Evolutionary conservation across 2,888 invertebrate species (phyloP).

Genomic region (Drosophila vallismaia): DNA sequence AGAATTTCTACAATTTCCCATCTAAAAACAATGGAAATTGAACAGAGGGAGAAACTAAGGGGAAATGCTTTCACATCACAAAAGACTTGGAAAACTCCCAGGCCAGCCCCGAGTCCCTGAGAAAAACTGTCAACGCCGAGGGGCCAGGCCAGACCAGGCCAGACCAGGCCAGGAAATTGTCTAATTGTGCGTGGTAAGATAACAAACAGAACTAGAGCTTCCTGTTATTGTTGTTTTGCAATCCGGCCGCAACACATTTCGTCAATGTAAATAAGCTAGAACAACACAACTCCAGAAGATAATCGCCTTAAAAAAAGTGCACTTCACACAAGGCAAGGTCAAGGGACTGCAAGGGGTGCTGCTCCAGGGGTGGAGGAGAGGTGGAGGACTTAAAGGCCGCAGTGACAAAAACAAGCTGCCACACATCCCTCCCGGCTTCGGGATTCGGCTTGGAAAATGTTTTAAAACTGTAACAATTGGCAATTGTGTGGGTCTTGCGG

Average conservation of each 20-base stretch:
- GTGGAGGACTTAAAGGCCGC: constrained; percentile 62
- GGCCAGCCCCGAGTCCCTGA: constrained; percentile 31
- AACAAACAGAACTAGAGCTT: constrained; percentile 72
- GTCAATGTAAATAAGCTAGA: constrained; percentile 74
- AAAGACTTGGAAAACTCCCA: constrained; percentile 54
- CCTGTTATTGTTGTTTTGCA: constrained; percentile 65
- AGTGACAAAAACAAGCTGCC: constrained; percentile 75
- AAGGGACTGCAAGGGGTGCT: neutral
- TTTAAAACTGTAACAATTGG: constrained; percentile 77
- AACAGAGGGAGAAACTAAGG: constrained; percentile 37
- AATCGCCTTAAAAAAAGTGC: constrained; percentile 76
- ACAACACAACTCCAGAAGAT: constrained; percentile 60
- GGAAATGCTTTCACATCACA: constrained; percentile 64
- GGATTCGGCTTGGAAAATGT: constrained; percentile 37
- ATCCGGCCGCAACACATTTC: constrained; percentile 61
- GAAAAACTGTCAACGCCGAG: constrained; percentile 49
- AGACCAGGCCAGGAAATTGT: constrained; percentile 56
- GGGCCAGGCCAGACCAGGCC: neutral
- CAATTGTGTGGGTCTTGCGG: constrained; percentile 77
- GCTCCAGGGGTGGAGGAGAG: constrained; percentile 8
- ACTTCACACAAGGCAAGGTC: constrained; percentile 52
- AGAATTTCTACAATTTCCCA: constrained; percentile 5
- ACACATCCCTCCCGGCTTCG: constrained; percentile 41
- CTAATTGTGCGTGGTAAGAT: constrained; percentile 79
- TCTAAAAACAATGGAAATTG: constrained; percentile 57